Evolutionary conservation across 2,797 vertebrate species (phyloP).

Genomic region (Danio aesculapii): DNA sequence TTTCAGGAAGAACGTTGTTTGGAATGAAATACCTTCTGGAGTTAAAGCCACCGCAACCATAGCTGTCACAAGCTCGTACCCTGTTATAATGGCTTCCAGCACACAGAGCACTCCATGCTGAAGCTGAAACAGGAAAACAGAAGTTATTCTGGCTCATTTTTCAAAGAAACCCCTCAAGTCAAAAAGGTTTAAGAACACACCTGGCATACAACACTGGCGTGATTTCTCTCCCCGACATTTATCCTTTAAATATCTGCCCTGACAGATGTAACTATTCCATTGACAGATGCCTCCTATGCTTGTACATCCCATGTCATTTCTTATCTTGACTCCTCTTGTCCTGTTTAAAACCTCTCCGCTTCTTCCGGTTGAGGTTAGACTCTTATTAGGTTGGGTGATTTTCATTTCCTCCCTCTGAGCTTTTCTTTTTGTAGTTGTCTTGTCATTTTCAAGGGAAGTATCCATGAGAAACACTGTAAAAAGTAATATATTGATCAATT

Average conservation of each 20-base stretch:
- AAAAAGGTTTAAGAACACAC: slow-evolving; percentile 24
- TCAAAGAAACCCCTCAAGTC: background rate
- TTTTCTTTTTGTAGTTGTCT: slow-evolving; percentile 37
- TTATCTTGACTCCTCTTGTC: slow-evolving; percentile 14
- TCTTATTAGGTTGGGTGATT: background rate
- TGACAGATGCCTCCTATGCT: slow-evolving; percentile 70
- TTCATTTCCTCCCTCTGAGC: background rate
- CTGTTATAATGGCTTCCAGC: slow-evolving; percentile 70
- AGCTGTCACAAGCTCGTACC: slow-evolving; percentile 71
- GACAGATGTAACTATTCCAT: slow-evolving; percentile 61
- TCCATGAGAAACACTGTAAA: slow-evolving; percentile 59
- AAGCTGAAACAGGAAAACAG: slow-evolving; percentile 42
- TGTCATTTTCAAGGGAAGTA: slow-evolving; percentile 53
- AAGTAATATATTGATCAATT: background rate
- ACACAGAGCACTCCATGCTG: slow-evolving; percentile 72
- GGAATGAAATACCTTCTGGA: slow-evolving; percentile 66
- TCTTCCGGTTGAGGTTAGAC: slow-evolving; percentile 39
- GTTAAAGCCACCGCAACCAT: slow-evolving; percentile 70
- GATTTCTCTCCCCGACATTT: slow-evolving; percentile 58
- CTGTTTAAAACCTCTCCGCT: slow-evolving; percentile 10
- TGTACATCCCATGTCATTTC: slow-evolving; percentile 57
- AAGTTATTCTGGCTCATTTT: no score
- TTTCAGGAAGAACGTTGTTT: background rate
- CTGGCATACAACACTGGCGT: slow-evolving; percentile 67
- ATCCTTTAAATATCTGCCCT: slow-evolving; percentile 65